Evolutionary conservation across 2,888 invertebrate species (phyloP).

Genomic region (Danaus chrysippus): DNA sequence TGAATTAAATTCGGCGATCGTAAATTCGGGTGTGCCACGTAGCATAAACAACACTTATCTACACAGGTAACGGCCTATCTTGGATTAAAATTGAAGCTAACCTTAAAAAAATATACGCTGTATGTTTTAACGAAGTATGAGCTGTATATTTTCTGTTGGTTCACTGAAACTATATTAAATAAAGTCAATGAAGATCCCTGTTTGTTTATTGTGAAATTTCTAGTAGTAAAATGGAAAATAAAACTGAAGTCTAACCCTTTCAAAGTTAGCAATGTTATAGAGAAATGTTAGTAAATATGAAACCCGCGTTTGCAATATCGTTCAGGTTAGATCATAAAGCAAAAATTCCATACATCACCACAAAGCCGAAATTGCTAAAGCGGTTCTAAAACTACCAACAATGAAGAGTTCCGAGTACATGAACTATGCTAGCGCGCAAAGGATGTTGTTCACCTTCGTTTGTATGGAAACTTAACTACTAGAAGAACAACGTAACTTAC

Average conservation of each 20-base stretch:
- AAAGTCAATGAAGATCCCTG: no score
- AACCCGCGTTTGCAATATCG: conserved; percentile 32
- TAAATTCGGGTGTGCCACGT: conserved; percentile 57
- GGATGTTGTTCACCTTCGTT: conserved; percentile 22
- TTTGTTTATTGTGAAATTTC: not conserved
- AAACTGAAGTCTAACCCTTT: conserved; percentile 2
- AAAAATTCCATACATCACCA: conserved; percentile 49
- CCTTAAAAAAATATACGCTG: conserved; percentile 23
- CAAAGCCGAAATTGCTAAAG: conserved; percentile 54
- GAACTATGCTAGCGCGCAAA: conserved; percentile 37
- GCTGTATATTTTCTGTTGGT: not conserved
- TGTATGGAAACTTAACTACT: not conserved
- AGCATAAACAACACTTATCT: conserved; percentile 68
- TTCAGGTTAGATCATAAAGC: conserved; percentile 38
- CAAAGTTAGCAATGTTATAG: conserved; percentile 6
- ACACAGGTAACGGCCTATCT: conserved; percentile 51
- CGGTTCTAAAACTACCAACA: conserved; percentile 45
- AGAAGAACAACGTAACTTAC: not conserved
- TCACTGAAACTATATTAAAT: not conserved
- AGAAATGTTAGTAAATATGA: conserved; percentile 29
- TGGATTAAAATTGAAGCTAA: conserved; percentile 45
- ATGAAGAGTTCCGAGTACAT: conserved; percentile 43
- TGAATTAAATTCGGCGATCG: conserved; percentile 63
- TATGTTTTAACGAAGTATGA: conserved; percentile 8
- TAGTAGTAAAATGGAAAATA: not conserved